Base-by-base conservation (phyloP, 1,140 invertebrate species). In the Lethrus apterus region DNA sequence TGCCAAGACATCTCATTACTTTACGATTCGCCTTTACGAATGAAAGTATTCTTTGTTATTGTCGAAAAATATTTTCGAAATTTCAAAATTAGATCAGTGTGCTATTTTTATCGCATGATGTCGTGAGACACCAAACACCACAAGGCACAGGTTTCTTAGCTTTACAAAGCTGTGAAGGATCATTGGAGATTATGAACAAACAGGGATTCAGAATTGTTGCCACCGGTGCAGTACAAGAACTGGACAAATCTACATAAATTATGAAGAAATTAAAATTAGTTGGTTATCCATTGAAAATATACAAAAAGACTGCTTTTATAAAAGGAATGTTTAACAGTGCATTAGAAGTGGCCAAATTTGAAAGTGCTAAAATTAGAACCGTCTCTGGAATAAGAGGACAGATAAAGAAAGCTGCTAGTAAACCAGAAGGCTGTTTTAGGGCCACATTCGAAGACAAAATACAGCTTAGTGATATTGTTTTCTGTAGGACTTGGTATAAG, bases 391-490 rank as follows among this genome's bases (percentile, higher is more conserved):
- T 99, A 41, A 77, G 96, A 38, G 97, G 96, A n/a, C 89, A 94
- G 64, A 93, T 99, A 21, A 99, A 99, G 67, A 97, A 93, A 69
- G 83, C 88, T 0, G 69, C 86, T 2, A 81, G 75, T 38, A 86
- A 85, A 51, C 86, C 89, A 0, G 81, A 84, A 61, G 97, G 97
- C 0, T 82, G 85, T 34, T 99, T 96, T 62, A 76, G 95, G 44
- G 95, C 93, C 0, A 96, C 93, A 1, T 99, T 98, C 72, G 95
- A 99, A 70, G 95, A 98, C 66, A 96, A 95, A 73, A 96, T 98
- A 46, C 64, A 86, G 32, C 66, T 90, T 44, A 95, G 91, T 68
- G 84, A 98, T 69, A 85, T 98, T 57, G 81, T 98, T 0, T 97
- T 98, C 59, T 86, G 97, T 60, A 75, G 93, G 32, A 97, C 94